Conservation (phyloP, 2,888 invertebrate genomes). For the Drosophila paramelanica region DNA sequence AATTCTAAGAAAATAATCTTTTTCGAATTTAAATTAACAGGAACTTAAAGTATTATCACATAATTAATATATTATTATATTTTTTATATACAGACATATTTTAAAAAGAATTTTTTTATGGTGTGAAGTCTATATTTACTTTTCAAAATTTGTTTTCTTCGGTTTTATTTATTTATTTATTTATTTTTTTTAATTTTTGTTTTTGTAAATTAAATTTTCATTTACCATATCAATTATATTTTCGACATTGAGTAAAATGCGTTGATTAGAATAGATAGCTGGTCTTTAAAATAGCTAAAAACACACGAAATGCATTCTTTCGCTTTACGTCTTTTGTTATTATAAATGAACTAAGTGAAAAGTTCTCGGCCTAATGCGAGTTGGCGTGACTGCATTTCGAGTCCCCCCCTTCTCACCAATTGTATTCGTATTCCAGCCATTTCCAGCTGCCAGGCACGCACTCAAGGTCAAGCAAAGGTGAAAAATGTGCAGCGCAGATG, state of each 20-base stretch:
- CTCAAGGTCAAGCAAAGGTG: conserved; percentile 78
- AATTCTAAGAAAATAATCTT: too few relatives aligned
- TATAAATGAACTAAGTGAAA: conserved; percentile 64
- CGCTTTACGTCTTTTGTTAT: conserved; percentile 14
- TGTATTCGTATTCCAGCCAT: conserved; percentile 6
- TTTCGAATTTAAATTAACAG: too few relatives aligned
- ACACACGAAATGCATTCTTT: conserved; percentile 12
- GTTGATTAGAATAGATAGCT: conserved; percentile 43
- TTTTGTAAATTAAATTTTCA: neutral
- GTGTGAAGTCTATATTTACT: too few relatives aligned
- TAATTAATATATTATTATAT: too few relatives aligned
- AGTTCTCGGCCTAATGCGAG: conserved; percentile 53
- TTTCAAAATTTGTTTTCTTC: neutral
- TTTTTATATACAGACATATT: too few relatives aligned
- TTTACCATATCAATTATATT: neutral
- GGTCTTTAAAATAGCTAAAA: conserved; percentile 4
- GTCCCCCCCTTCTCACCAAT: neutral
- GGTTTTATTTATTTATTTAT: neutral
- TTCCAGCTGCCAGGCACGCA: conserved; percentile 61
- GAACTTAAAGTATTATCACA: too few relatives aligned
- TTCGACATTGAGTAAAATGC: conserved; percentile 3
- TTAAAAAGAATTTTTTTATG: too few relatives aligned
- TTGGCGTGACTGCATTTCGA: conserved; percentile 41
- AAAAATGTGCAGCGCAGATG: conserved; percentile 73
- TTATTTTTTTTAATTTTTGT: neutral